Evolutionary conservation across 2,113 vertebrate genomes (phyloP).

Genomic region (Sceloporus tristichus): DNA sequence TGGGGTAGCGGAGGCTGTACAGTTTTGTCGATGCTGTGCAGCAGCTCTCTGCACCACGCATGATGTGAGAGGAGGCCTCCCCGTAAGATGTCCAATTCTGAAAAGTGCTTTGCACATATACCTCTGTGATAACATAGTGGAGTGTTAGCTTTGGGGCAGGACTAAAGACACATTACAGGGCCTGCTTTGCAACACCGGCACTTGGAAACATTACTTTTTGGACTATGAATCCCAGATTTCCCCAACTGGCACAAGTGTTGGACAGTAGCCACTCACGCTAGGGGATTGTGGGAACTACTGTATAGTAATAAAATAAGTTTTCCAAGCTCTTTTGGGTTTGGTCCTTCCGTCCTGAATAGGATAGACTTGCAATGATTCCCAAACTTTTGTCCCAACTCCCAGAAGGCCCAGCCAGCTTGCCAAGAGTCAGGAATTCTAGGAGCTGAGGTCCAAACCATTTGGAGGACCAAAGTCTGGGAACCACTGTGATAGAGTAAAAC

Average conservation of each 20-base stretch:
- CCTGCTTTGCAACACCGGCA: not conserved
- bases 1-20: slow-evolving; percentile 1
- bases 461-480: not conserved
- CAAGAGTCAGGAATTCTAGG: no score
- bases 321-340: not conserved
- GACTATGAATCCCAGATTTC: no score
- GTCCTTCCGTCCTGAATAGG: not conserved
- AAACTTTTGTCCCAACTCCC: no score
- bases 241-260: no score
- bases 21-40: not conserved
- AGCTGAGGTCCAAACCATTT: no score
- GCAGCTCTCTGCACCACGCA: not conserved
- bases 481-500: not conserved
- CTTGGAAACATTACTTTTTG: not conserved
- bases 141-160: not conserved
- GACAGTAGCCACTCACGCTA: no score
- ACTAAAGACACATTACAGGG: not conserved
- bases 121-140: not conserved
- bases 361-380: not conserved
- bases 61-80: not conserved
- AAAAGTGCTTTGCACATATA: not conserved
- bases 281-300: no score
- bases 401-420: no score
- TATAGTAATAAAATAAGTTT: not conserved
- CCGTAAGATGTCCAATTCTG: not conserved